Evolutionary conservation across 2,888 invertebrate species (phyloP).

Genomic region (Andrena minutula): DNA sequence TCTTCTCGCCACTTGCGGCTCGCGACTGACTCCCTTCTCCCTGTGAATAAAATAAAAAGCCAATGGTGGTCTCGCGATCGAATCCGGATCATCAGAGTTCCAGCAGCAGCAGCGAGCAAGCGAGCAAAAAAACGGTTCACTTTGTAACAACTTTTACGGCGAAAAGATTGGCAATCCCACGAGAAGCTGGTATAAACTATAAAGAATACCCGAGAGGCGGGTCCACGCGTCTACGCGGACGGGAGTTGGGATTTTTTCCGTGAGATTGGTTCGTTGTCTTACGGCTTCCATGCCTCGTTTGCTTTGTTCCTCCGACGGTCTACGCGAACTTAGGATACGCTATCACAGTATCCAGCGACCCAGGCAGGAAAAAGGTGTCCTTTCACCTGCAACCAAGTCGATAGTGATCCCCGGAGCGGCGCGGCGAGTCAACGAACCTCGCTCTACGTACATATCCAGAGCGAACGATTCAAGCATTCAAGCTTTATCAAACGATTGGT

Average conservation of each 20-base stretch:
- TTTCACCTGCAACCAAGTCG: neutral
- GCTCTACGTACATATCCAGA: neutral
- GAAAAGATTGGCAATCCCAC: neutral
- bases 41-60: slow-evolving; percentile 4
- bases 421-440: neutral
- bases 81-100: neutral
- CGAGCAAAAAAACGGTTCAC: neutral
- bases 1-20: neutral
- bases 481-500: neutral
- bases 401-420: neutral
- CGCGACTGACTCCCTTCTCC: neutral
- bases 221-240: neutral
- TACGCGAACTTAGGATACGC: neutral
- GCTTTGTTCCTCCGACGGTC: neutral
- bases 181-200: slow-evolving; percentile 1
- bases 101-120: neutral
- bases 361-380: too few species aligned
- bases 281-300: slow-evolving; percentile 4
- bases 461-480: neutral
- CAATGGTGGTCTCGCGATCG: neutral
- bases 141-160: slow-evolving; percentile 6
- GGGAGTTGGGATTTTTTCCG: slow-evolving; percentile 3
- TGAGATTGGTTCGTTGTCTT: slow-evolving; percentile 10
- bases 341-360: neutral
- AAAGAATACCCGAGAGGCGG: neutral